A percentile compares a stretch with the other conserved stretches of the same genome.
Evolutionary conservation across 2,797 vertebrate species (phyloP).

Genomic region (Phalanger gymnotis): DNA sequence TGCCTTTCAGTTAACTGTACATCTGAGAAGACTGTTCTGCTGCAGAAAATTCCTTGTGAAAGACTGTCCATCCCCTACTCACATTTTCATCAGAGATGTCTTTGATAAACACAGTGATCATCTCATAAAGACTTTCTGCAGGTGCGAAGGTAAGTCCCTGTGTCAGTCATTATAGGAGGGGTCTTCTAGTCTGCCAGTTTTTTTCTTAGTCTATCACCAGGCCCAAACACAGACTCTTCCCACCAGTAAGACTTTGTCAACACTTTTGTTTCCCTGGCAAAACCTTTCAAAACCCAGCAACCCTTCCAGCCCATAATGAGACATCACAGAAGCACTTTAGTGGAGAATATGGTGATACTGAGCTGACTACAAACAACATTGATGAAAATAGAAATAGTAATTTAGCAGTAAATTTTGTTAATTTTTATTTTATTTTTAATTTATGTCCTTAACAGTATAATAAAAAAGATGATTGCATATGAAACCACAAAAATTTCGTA

Average conservation of each 20-base stretch:
- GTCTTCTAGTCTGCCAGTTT: background rate
- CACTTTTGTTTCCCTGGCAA: background rate
- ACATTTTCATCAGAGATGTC: background rate
- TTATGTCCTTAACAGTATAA: background rate
- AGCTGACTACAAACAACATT: background rate
- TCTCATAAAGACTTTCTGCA: background rate
- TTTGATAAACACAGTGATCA: background rate
- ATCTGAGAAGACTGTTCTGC: background rate
- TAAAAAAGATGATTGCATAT: background rate
- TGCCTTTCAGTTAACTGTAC: background rate
- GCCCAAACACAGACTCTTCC: background rate
- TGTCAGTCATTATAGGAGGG: background rate
- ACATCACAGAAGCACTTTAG: background rate
- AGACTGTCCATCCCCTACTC: background rate
- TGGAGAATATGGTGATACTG: background rate
- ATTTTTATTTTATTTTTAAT: background rate
- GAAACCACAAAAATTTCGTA: background rate
- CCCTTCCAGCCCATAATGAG: background rate
- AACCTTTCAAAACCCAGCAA: background rate
- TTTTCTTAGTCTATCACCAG: background rate
- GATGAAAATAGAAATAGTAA: background rate
- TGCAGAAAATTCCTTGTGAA: background rate
- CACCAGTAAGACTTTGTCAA: background rate
- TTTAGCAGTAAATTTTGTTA: background rate
- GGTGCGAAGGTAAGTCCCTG: background rate